Conservation (phyloP, 2,888 invertebrate species). For the Drosophila gaucha region DNA sequence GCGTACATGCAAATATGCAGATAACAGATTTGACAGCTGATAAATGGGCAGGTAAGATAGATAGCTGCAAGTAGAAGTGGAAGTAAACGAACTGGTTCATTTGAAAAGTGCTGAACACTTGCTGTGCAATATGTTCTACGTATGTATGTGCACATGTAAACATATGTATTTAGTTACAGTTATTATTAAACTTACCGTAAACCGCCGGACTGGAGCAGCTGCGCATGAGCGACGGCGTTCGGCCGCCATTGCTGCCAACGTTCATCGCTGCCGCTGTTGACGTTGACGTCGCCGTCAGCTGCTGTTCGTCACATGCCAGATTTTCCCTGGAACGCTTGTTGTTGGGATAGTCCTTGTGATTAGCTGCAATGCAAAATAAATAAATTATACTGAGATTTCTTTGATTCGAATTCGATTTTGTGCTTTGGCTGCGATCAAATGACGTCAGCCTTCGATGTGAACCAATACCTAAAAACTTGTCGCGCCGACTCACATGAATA, state of each 20-base stretch:
- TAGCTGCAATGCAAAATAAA: conserved; percentile 85
- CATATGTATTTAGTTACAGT: background rate
- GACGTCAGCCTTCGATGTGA: conserved; percentile 60
- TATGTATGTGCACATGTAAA: conserved; percentile 1
- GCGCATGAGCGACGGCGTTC: conserved; percentile 84
- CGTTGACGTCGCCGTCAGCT: conserved; percentile 83
- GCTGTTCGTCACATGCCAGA: conserved; percentile 89
- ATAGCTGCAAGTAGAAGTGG: conserved; percentile 14
- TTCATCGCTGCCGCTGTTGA: conserved; percentile 53
- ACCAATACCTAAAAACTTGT: conserved; percentile 65
- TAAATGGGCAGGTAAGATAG: conserved; percentile 33
- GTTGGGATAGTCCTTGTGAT: conserved; percentile 89
- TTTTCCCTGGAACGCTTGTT: conserved; percentile 88
- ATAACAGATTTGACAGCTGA: conserved; percentile 57
- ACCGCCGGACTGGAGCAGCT: conserved; percentile 86
- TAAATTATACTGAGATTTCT: conserved; percentile 23
- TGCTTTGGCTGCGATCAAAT: conserved; percentile 43
- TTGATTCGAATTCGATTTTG: conserved; percentile 5
- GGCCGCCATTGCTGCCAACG: conserved; percentile 83
- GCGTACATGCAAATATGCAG: conserved; percentile 68
- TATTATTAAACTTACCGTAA: conserved; percentile 80
- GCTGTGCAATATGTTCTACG: background rate
- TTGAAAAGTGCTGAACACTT: conserved; percentile 22
- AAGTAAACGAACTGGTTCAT: conserved; percentile 24
- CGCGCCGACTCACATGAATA: conserved; percentile 66